Percentiles rank a stretch among this genome's conserved stretches.
These are phyloP conservation scores for Sibirionetta formosa DNA, from an alignment of 2,797 vertebrate species.

Conservation along the genomic window DNA sequence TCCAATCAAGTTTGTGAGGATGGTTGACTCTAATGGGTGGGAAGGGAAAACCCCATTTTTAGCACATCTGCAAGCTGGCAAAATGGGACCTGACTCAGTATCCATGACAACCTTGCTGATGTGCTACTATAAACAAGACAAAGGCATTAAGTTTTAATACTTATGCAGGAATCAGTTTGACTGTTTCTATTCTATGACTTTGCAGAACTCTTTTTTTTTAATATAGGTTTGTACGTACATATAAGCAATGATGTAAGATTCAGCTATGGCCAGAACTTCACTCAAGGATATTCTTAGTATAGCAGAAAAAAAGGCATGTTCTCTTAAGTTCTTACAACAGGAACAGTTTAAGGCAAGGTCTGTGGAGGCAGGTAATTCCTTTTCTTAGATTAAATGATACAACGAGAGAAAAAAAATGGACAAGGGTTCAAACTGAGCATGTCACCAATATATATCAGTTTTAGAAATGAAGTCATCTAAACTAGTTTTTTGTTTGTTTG, in stretches of 20 bases:
- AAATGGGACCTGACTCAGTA: conserved; percentile 61
- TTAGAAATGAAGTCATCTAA: not conserved
- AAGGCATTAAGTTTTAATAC: conserved; percentile 73
- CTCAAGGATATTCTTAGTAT: not conserved
- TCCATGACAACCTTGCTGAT: conserved; percentile 73
- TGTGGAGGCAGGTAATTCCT: not conserved
- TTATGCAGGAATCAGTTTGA: conserved; percentile 24
- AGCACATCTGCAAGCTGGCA: conserved; percentile 59
- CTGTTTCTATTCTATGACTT: not conserved
- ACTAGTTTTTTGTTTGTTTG: not conserved
- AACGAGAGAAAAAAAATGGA: not conserved
- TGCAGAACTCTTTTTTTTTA: not conserved
- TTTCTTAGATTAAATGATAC: not conserved
- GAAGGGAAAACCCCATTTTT: conserved; percentile 40
- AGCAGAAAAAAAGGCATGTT: not conserved
- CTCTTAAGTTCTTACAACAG: not conserved
- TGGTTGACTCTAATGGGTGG: not conserved
- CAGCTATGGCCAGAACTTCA: not conserved
- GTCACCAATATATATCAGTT: not conserved
- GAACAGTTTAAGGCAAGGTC: not conserved
- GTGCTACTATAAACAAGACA: conserved; percentile 59
- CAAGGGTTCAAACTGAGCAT: not conserved
- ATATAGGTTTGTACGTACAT: not conserved
- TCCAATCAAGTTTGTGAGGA: not conserved
- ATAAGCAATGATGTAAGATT: not conserved